A percentile compares a stretch with the other conserved stretches of the same genome.
These are phyloP conservation scores for Corapipo altera DNA, from an alignment of 2,113 vertebrate species.

Conservation along the genomic window DNA sequence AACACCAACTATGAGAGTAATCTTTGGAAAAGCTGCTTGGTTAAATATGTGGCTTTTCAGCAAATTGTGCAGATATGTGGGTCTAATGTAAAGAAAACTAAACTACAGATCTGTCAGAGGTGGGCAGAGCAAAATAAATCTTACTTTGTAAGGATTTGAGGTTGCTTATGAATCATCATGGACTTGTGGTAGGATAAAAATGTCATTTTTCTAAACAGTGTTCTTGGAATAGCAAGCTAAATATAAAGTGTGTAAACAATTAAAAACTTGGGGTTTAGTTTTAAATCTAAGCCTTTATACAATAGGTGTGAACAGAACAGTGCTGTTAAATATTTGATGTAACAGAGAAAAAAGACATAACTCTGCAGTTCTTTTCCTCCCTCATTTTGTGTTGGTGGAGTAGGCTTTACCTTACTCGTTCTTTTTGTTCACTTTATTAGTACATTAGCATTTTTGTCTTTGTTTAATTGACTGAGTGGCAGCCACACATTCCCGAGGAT, in stretches of 20 bases:
- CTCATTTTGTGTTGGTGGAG: not conserved
- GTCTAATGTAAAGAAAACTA: conserved; percentile 23
- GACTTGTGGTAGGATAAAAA: conserved; percentile 32
- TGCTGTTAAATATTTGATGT: not conserved
- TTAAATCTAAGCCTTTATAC: not conserved
- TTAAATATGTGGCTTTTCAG: not conserved
- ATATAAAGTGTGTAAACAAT: not conserved
- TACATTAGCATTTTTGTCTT: not conserved
- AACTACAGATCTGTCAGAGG: conserved; percentile 40
- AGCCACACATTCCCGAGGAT: not conserved
- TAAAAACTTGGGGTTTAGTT: not conserved
- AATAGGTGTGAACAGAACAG: not conserved
- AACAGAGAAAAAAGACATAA: not conserved
- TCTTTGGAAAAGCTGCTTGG: not conserved
- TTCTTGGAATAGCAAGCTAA: not conserved
- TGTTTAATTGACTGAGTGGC: not conserved
- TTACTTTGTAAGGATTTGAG: conserved; percentile 34
- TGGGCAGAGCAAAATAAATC: conserved; percentile 42
- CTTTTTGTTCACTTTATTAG: not conserved
- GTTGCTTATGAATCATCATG: conserved; percentile 38
- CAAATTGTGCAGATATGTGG: not conserved
- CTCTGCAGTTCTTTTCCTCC: not conserved
- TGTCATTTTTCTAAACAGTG: not conserved
- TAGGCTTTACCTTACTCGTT: not conserved
- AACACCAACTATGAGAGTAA: not conserved